A percentile compares a stretch with the other conserved stretches of the same genome.
Conservation (phyloP, 2,797 vertebrate genomes). For the Enteromius unitaeniatus region DNA sequence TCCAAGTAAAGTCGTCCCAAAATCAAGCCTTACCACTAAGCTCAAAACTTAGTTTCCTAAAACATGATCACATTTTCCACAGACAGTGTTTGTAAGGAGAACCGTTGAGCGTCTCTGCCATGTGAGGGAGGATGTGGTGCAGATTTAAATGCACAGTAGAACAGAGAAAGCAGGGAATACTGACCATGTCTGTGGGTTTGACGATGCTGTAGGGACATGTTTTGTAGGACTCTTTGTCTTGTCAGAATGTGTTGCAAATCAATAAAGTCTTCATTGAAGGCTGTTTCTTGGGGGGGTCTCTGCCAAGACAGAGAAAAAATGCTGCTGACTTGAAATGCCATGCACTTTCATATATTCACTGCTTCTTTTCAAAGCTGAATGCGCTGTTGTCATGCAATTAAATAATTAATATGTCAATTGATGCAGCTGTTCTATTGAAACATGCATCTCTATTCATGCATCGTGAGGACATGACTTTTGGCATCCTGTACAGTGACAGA, state of each 20-base stretch:
- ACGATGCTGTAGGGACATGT: background rate
- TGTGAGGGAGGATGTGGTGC: slow-evolving; percentile 53
- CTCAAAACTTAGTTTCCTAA: slow-evolving; percentile 9
- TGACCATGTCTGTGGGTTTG: slow-evolving; percentile 16
- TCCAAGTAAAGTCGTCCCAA: background rate
- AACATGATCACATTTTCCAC: slow-evolving; percentile 40
- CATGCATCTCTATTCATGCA: slow-evolving; percentile 33
- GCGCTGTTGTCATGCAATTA: background rate
- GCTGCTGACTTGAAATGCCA: background rate
- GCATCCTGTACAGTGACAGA: slow-evolving; percentile 10
- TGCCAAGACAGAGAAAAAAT: background rate
- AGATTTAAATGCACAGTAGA: slow-evolving; percentile 53
- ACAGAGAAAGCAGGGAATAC: slow-evolving; percentile 23
- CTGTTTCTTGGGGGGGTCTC: background rate
- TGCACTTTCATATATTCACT: background rate
- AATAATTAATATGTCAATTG: background rate
- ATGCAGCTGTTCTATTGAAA: slow-evolving; percentile 41
- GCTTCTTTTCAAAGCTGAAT: slow-evolving; percentile 4
- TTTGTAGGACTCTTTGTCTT: background rate
- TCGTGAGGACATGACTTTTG: background rate
- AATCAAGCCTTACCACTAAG: slow-evolving; percentile 19
- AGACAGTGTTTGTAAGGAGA: slow-evolving; percentile 21
- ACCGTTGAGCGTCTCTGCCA: background rate
- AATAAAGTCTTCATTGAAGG: background rate
- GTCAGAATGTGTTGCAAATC: background rate